phyloP scores from a whole-genome alignment of 1,140 invertebrate genomes.

The Himalopsyche phryganea region DNA sequence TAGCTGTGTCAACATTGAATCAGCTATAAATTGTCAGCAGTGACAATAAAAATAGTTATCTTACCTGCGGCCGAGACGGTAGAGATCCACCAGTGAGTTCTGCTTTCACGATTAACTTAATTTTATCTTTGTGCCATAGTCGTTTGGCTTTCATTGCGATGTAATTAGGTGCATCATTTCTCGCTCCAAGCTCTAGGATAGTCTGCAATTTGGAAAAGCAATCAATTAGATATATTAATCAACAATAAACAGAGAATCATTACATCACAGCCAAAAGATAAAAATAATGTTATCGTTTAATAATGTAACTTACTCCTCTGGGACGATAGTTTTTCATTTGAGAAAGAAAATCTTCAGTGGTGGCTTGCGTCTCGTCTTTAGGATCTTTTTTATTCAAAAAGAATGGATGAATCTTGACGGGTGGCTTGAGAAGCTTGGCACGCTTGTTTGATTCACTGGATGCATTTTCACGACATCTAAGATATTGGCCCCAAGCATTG shows the following conservation, averaged over 20 bases:
- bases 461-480: slow-evolving; percentile 79
- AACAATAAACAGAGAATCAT: too few relatives aligned
- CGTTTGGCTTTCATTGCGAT: slow-evolving; percentile 71
- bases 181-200: slow-evolving; percentile 88
- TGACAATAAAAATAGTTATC: too few relatives aligned
- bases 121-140: slow-evolving; percentile 59
- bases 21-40: too few relatives aligned
- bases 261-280: too few relatives aligned
- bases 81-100: slow-evolving; percentile 37
- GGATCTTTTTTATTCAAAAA: slow-evolving; percentile 40
- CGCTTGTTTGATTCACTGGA: slow-evolving; percentile 85
- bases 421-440: slow-evolving; percentile 57
- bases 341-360: slow-evolving; percentile 58
- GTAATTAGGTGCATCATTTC: slow-evolving; percentile 70
- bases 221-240: slow-evolving; percentile 4
- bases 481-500: slow-evolving; percentile 90
- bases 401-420: slow-evolving; percentile 44
- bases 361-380: slow-evolving; percentile 34
- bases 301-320: slow-evolving; percentile 64
- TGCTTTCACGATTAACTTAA: slow-evolving; percentile 47
- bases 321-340: slow-evolving; percentile 83
- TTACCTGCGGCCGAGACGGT: neutral
- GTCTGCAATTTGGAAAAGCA: slow-evolving; percentile 65
- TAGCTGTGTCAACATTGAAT: too few relatives aligned
- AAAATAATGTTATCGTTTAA: too few relatives aligned